Evolutionary conservation across 2,888 invertebrate genomes (phyloP).

Genomic region (Aricia artaxerxes): DNA sequence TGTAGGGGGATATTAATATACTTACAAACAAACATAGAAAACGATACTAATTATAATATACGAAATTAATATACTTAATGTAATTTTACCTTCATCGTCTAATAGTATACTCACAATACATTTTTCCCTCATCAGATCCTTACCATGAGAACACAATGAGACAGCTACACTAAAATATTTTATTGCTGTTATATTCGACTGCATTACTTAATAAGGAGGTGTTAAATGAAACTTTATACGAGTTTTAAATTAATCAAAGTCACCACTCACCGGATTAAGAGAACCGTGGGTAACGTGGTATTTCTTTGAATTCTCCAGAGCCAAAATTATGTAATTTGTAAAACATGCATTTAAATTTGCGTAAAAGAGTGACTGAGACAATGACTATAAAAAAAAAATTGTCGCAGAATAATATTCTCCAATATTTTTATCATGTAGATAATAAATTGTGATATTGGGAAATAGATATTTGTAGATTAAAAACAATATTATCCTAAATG

Average conservation of each 20-base stretch:
- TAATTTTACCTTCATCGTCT: background rate
- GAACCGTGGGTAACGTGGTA: background rate
- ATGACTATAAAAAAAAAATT: too few species aligned
- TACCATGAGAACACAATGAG: background rate
- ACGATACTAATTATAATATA: background rate
- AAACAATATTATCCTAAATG: too few species aligned
- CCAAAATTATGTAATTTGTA: too few species aligned
- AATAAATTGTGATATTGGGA: too few species aligned
- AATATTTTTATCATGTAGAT: too few species aligned
- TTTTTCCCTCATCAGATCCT: background rate
- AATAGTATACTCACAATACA: background rate
- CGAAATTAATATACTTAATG: background rate
- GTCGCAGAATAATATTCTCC: too few species aligned
- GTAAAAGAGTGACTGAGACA: too few species aligned
- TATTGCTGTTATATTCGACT: background rate
- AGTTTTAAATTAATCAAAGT: background rate
- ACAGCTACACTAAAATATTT: conserved; percentile 1
- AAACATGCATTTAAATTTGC: too few species aligned
- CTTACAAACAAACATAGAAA: background rate
- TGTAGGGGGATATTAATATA: background rate
- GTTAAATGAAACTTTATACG: background rate
- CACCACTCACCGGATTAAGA: background rate
- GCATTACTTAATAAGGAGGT: background rate
- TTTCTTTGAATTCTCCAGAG: background rate
- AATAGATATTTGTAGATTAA: too few species aligned